phyloP scores from a whole-genome alignment of 1,140 invertebrate species.

The Hypsibius dujardini region DNA sequence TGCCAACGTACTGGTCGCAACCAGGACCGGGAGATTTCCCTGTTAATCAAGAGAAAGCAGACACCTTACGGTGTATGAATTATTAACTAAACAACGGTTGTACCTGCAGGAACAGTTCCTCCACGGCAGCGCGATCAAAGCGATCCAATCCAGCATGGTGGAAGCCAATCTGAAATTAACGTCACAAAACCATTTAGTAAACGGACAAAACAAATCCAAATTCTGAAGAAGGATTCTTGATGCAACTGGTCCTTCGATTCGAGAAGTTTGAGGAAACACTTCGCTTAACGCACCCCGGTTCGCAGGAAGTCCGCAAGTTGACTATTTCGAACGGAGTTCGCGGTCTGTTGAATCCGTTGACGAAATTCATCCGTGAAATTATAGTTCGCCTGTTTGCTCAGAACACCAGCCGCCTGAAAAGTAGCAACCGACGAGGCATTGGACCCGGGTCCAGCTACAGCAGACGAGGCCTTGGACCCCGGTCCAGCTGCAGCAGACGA shows the following conservation, averaged over 20 bases:
- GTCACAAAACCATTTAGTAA: no score
- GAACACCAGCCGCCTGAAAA: no score
- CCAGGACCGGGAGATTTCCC: constrained; percentile 17
- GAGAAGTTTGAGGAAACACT: no score
- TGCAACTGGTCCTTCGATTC: no score
- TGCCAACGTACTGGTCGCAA: constrained; percentile 38
- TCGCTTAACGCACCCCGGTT: constrained; percentile 33
- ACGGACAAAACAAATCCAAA: no score
- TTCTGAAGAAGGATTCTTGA: no score
- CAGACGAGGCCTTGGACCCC: no score
- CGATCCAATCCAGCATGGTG: constrained; percentile 56
- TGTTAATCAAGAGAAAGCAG: constrained; percentile 2
- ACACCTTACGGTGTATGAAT: background rate
- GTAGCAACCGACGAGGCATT: no score
- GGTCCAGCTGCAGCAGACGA: no score
- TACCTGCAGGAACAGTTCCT: constrained; percentile 45
- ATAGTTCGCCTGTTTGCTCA: no score
- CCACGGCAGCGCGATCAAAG: constrained; percentile 44
- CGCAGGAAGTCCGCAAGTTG: constrained; percentile 42
- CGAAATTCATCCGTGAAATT: no score
- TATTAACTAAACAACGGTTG: constrained; percentile 24
- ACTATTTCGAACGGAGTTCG: constrained; percentile 40
- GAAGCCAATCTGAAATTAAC: constrained; percentile 37
- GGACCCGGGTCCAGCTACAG: no score
- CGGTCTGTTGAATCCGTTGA: constrained; percentile 24